A percentile compares a stretch with the other conserved stretches of the same genome.
phyloP scores from a whole-genome alignment of 2,888 invertebrate genomes.

The Lasioglossum lativentre region DNA sequence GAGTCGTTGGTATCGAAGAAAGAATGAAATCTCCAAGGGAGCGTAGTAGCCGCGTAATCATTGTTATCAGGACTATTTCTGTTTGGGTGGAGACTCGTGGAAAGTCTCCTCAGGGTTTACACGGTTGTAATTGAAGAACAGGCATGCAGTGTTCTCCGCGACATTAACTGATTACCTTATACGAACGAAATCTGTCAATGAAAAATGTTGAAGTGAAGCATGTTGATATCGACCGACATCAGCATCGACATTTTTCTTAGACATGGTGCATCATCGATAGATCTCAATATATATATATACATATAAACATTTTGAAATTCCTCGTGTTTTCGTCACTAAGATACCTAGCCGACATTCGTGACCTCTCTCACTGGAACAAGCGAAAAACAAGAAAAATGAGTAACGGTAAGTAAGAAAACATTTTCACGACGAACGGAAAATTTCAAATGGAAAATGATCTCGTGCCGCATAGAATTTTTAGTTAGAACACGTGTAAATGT shows the following conservation, averaged over 20 bases:
- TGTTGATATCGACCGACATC: not conserved
- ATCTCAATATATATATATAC: too few species aligned
- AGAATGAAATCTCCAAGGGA: constrained; percentile 1
- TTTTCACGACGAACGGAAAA: not conserved
- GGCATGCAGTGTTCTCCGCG: constrained; percentile 65
- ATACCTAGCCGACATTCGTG: not conserved
- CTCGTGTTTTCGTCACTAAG: not conserved
- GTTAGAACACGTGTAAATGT: not conserved
- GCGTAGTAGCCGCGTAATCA: constrained; percentile 32
- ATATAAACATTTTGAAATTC: not conserved
- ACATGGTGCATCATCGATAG: not conserved
- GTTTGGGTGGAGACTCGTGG: constrained; percentile 48
- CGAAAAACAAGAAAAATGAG: constrained; percentile 13
- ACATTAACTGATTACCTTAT: constrained; percentile 53
- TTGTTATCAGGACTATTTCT: constrained; percentile 59
- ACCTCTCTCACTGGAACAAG: not conserved
- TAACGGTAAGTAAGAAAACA: constrained; percentile 44
- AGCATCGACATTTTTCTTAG: not conserved
- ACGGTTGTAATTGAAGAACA: constrained; percentile 52
- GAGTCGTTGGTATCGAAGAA: not conserved
- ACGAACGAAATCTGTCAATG: constrained; percentile 16
- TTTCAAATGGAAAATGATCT: not conserved
- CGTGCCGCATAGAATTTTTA: not conserved
- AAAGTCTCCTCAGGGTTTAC: constrained; percentile 47
- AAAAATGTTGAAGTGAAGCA: constrained; percentile 11